Evolutionary conservation across 2,888 invertebrate species (phyloP).

Genomic region (Oligia latruncula): DNA sequence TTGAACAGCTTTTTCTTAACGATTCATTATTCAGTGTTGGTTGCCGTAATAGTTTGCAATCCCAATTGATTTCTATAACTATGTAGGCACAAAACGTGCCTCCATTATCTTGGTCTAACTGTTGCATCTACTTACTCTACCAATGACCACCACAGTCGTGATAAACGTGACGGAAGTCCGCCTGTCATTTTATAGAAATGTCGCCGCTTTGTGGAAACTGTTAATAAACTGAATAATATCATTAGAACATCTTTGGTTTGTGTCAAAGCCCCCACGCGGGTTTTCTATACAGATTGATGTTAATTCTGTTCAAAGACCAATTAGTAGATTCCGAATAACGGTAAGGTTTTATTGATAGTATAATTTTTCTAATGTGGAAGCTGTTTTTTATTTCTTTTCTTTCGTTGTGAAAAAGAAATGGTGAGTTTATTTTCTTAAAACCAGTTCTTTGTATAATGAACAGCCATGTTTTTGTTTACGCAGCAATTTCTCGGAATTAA

Average conservation of each 20-base stretch:
- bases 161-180: conserved; percentile 80
- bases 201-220: conserved; percentile 75
- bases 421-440: conserved; percentile 23
- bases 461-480: conserved; percentile 16
- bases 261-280: conserved; percentile 51
- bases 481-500: neutral
- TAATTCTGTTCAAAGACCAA: conserved; percentile 50
- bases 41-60: neutral
- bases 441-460: conserved; percentile 18
- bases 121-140: conserved; percentile 48
- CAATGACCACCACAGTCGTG: conserved; percentile 80
- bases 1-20: neutral
- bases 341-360: conserved; percentile 34
- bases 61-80: neutral
- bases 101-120: conserved; percentile 40
- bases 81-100: conserved; percentile 16
- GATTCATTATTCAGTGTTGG: neutral
- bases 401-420: conserved; percentile 7
- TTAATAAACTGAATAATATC: conserved; percentile 68
- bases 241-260: conserved; percentile 60
- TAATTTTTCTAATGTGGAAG: conserved; percentile 23
- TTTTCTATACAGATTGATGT: conserved; percentile 36
- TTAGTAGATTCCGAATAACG: conserved; percentile 48
- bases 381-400: neutral
- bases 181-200: conserved; percentile 77